These are phyloP conservation scores for Cuniculus paca DNA, from an alignment of 2,797 vertebrate species.

Conservation along the genomic window DNA sequence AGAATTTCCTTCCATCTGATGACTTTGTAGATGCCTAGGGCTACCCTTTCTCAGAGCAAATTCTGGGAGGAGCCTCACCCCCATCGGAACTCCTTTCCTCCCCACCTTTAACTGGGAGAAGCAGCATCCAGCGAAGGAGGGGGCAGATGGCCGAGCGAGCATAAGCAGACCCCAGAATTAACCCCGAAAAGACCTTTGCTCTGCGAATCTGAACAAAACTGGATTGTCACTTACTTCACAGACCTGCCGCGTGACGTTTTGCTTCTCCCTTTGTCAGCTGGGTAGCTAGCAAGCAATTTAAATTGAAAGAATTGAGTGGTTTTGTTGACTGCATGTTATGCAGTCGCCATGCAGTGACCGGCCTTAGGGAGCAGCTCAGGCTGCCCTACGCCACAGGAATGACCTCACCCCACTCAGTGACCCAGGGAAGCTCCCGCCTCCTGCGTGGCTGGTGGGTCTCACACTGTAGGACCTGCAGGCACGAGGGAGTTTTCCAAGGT, in stretches of 20 bases:
- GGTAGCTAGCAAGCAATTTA: neutral
- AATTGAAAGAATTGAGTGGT: constrained; percentile 17
- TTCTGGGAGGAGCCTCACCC: neutral
- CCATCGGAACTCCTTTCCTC: neutral
- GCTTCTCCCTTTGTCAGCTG: neutral
- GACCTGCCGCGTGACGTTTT: neutral
- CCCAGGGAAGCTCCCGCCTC: neutral
- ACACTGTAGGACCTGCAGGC: neutral
- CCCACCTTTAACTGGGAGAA: neutral
- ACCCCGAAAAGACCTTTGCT: neutral
- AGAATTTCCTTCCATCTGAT: neutral
- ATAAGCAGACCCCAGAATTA: neutral
- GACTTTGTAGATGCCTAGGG: neutral
- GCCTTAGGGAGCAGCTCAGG: constrained; percentile 56
- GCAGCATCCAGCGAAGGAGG: neutral
- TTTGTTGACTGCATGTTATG: constrained; percentile 1
- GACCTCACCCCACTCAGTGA: neutral
- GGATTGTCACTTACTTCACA: neutral
- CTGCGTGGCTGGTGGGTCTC: neutral
- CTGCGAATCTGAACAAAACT: neutral
- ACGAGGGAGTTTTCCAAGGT: neutral
- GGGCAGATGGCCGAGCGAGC: neutral
- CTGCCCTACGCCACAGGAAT: constrained; percentile 10
- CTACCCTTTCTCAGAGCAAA: neutral
- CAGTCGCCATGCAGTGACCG: constrained; percentile 6